phyloP scores from a whole-genome alignment of 2,888 invertebrate species.

The Tethea ocularis region DNA sequence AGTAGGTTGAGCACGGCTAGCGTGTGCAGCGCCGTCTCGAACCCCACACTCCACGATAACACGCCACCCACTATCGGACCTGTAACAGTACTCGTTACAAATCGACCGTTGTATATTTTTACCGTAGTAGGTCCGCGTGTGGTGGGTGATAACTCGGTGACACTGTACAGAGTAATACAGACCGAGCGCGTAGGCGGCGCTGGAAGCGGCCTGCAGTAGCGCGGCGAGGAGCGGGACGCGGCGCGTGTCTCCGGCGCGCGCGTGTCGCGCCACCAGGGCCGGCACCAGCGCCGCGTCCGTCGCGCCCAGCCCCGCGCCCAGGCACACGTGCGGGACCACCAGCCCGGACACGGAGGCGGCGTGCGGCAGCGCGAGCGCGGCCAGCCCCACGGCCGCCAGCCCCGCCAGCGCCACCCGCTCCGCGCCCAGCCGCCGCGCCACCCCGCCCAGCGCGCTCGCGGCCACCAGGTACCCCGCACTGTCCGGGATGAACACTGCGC shows the following conservation, averaged over 20 bases:
- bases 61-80: slow-evolving; percentile 67
- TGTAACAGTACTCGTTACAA: slow-evolving; percentile 13
- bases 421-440: slow-evolving; percentile 51
- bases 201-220: slow-evolving; percentile 66
- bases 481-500: slow-evolving; percentile 73
- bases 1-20: slow-evolving; percentile 69
- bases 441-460: slow-evolving; percentile 55
- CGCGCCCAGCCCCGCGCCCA: slow-evolving; percentile 70
- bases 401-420: slow-evolving; percentile 66
- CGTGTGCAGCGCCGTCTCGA: slow-evolving; percentile 59
- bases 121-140: too few species aligned
- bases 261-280: slow-evolving; percentile 55
- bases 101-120: too few species aligned
- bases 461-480: slow-evolving; percentile 68
- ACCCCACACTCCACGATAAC: slow-evolving; percentile 58
- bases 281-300: slow-evolving; percentile 74
- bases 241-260: slow-evolving; percentile 21
- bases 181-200: slow-evolving; percentile 68
- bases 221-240: slow-evolving; percentile 59
- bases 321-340: slow-evolving; percentile 64
- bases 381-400: slow-evolving; percentile 53
- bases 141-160: too few species aligned
- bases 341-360: slow-evolving; percentile 47
- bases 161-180: too few species aligned
- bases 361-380: slow-evolving; percentile 60